Evolutionary conservation across 2,888 invertebrate species (phyloP), one percentile per base, ranked within the genome.

Genomic region (Odontothrips loti): DNA sequence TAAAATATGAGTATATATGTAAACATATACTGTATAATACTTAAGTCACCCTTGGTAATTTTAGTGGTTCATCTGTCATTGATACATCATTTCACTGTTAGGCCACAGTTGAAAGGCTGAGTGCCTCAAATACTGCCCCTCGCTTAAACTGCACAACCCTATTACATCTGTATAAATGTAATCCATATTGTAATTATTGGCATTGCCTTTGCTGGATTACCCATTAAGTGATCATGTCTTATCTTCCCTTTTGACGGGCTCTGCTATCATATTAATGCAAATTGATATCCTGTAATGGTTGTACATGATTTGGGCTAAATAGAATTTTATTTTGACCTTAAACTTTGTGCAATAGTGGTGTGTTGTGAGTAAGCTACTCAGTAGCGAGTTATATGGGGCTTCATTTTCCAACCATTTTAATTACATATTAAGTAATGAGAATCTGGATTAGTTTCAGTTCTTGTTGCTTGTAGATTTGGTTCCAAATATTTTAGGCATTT

Each of bases 11-110:
- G 68, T 75, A 75, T 75, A 27, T 75, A 75, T 75, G 68, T 75
- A 75, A 75, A 75, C 68, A 75, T 75, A 75, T 75, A 75, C 68
- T 75, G 68, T 75, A 75, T 75, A 75, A 75, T 75, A 75, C 68
- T 75, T 75, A 75, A 75, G 68, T 75, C 68, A 75, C 68, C 68
- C 68, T 75, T 75, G 68, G 68, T 75, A 75, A 75, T 75, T 75
- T 75, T 75, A 75, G 68, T 75, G 68, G 68, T 75, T 75, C 68
- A 75, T 75, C 68, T 75, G 68, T 75, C 68, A 75, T 75, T 75
- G 68, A 75, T 75, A 75, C 68, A 75, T 75, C 68, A 75, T 75
- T 75, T 75, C 68, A 75, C 68, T 27, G 27, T 75, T 75, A 75
- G 68, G 68, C 12, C 68, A 75, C 23, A 75, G 68, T 75, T 75